Conservation (phyloP, 2,113 vertebrate genomes). For the Laticauda laticaudata region DNA sequence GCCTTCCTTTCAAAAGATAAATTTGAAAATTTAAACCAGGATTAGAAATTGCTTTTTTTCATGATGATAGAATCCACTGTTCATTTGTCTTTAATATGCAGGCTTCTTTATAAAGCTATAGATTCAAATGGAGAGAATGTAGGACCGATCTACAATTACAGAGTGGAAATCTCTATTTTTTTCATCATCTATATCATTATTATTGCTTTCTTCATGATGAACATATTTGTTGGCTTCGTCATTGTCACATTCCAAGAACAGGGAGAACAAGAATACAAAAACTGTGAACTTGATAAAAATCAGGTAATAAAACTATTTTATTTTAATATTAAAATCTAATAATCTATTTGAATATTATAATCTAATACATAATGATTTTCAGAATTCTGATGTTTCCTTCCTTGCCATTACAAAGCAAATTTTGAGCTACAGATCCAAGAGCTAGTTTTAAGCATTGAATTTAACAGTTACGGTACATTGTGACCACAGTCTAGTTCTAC, state of each 20-base stretch:
- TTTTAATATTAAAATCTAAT: not conserved
- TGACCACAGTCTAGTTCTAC: not conserved
- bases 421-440: not conserved
- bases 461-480: not conserved
- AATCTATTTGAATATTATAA: not conserved
- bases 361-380: not conserved
- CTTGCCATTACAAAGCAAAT: not conserved
- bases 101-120: conserved; percentile 95
- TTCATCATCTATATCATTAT: conserved; percentile 99
- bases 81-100: conserved; percentile 55
- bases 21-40: not conserved
- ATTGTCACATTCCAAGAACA: conserved; percentile 99
- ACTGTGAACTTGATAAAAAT: conserved; percentile 99
- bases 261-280: conserved; percentile 99
- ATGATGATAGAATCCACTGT: not conserved
- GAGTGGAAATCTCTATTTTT: conserved; percentile 98
- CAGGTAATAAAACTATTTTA: conserved; percentile 78
- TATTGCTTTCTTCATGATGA: conserved; percentile 99
- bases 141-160: conserved; percentile 95
- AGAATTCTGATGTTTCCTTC: not conserved
- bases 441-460: not conserved
- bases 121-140: conserved; percentile 95
- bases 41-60: not conserved
- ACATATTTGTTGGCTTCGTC: conserved; percentile 99
- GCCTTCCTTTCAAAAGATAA: not conserved